Evolutionary conservation across 64 coral and sea anemone species (phyloP).

Genomic region (Hydrozoanthus tunicans): DNA sequence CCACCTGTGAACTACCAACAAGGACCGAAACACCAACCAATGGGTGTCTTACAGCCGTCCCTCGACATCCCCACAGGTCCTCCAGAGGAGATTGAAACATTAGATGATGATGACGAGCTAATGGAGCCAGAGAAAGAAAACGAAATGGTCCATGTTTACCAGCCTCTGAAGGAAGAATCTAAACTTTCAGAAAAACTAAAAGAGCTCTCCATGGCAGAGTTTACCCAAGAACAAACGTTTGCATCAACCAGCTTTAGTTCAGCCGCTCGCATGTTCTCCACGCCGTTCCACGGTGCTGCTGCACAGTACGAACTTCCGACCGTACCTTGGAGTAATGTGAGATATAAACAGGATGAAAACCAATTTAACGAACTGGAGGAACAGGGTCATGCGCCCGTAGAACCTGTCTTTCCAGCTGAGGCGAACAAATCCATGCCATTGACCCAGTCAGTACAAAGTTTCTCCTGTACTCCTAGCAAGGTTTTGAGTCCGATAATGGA

Average conservation of each 20-base stretch:
- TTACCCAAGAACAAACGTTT: slow-evolving; percentile 64
- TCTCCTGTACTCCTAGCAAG: slow-evolving; percentile 74
- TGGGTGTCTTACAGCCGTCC: slow-evolving; percentile 86
- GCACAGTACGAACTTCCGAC: slow-evolving; percentile 52
- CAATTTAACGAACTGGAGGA: slow-evolving; percentile 41
- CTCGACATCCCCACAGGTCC: slow-evolving; percentile 81
- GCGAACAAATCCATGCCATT: background rate
- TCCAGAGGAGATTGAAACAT: slow-evolving; percentile 50
- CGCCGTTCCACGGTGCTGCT: slow-evolving; percentile 55
- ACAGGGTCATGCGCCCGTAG: background rate
- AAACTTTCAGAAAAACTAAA: slow-evolving; percentile 38
- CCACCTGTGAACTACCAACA: slow-evolving; percentile 68
- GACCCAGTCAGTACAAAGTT: slow-evolving; percentile 42
- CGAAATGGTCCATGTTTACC: background rate
- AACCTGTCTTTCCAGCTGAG: background rate
- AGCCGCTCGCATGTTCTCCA: slow-evolving; percentile 80
- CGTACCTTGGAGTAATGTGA: slow-evolving; percentile 73
- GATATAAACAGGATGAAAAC: slow-evolving; percentile 32
- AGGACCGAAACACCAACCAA: slow-evolving; percentile 51
- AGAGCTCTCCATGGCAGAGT: slow-evolving; percentile 60
- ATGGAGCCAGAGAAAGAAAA: slow-evolving; percentile 22
- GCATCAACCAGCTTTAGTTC: slow-evolving; percentile 60
- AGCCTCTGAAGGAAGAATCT: slow-evolving; percentile 3
- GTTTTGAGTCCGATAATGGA: slow-evolving; percentile 95
- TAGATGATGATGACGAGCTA: slow-evolving; percentile 42